phyloP scores from a whole-genome alignment of 2,113 vertebrate species.

The crab-eating macaque (Macaca fascicularis) region DNA sequence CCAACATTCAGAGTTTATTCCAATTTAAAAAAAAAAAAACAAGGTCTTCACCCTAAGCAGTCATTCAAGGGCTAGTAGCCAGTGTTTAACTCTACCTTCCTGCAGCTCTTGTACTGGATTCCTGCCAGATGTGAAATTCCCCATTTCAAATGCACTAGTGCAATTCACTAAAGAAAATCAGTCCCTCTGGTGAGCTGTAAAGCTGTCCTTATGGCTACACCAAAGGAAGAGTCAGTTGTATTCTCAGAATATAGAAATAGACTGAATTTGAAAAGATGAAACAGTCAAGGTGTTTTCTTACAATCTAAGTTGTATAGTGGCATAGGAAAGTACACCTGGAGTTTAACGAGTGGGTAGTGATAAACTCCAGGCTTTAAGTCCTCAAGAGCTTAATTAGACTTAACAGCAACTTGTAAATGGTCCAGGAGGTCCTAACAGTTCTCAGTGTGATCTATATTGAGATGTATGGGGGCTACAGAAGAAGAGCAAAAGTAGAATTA shows the following conservation, averaged over 20 bases:
- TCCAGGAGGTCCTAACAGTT: background rate
- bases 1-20: background rate
- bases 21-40: background rate
- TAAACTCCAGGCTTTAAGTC: background rate
- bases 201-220: background rate
- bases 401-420: background rate
- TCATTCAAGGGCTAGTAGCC: background rate
- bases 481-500: background rate
- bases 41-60: background rate
- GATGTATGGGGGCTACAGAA: background rate
- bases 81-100: background rate
- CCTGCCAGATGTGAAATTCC: background rate
- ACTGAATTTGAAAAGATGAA: background rate
- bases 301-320: background rate
- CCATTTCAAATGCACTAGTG: background rate
- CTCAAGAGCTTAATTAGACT: background rate
- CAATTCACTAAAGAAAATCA: background rate
- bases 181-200: background rate
- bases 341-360: background rate
- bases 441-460: background rate
- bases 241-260: background rate
- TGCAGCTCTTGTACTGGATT: background rate
- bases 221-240: background rate
- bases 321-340: background rate
- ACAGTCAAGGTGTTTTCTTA: background rate